phyloP scores from a whole-genome alignment of 1,140 invertebrate species.

The Harpegnathos saltator region DNA sequence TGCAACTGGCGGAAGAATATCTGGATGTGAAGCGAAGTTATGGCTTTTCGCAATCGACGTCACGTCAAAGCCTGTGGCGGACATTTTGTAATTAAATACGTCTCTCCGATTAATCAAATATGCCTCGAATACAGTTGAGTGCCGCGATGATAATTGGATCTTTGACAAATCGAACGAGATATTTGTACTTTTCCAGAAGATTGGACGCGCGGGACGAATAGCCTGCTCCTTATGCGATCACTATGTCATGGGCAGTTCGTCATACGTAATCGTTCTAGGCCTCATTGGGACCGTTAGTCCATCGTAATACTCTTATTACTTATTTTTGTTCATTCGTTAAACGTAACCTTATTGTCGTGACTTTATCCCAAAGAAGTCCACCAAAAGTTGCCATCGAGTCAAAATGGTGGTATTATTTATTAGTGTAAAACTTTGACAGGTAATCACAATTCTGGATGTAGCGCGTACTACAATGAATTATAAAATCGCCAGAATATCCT shows the following conservation, averaged over 20 bases:
- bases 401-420: background rate
- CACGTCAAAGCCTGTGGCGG: slow-evolving; percentile 53
- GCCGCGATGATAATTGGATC: background rate
- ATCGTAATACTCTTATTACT: slow-evolving; percentile 79
- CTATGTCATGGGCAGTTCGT: slow-evolving; percentile 79
- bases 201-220: slow-evolving; percentile 66
- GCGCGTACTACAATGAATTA: slow-evolving; percentile 79
- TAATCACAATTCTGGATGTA: slow-evolving; percentile 80
- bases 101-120: slow-evolving; percentile 53
- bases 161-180: background rate
- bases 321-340: slow-evolving; percentile 45
- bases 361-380: slow-evolving; percentile 13
- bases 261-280: slow-evolving; percentile 81
- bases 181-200: slow-evolving; percentile 73
- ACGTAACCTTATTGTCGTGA: background rate
- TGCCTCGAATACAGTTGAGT: background rate
- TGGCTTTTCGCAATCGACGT: slow-evolving; percentile 71
- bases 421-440: slow-evolving; percentile 67
- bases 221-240: slow-evolving; percentile 81
- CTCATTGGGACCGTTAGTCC: slow-evolving; percentile 84
- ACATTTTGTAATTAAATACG: slow-evolving; percentile 42
- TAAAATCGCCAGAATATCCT: slow-evolving; percentile 69
- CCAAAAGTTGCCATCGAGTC: background rate
- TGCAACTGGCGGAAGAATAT: background rate
- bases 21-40: slow-evolving; percentile 43